These are phyloP conservation scores for Iphiclides podalirius DNA, from an alignment of 2,888 invertebrate species.

Conservation along the genomic window DNA sequence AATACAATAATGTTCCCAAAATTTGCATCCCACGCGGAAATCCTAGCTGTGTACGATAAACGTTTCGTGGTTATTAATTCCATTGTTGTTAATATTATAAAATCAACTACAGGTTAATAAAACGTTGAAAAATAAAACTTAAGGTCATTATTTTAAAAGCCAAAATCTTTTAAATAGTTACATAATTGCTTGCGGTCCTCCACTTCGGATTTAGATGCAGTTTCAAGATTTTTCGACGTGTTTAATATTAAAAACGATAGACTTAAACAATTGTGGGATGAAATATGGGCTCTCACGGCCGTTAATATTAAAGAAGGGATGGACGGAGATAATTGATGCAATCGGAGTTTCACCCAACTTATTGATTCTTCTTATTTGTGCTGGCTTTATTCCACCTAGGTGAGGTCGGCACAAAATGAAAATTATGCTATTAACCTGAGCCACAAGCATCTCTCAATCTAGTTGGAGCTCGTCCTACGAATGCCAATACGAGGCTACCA, in stretches of 20 bases:
- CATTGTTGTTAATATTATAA: conserved; percentile 2
- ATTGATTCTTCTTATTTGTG: too few species aligned
- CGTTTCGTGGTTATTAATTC: conserved; percentile 1
- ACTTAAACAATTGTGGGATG: conserved; percentile 27
- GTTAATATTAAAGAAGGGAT: too few species aligned
- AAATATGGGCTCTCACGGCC: too few species aligned
- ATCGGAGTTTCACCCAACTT: too few species aligned
- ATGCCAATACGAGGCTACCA: too few species aligned
- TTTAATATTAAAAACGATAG: conserved; percentile 24
- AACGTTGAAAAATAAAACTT: neutral
- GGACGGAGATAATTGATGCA: too few species aligned
- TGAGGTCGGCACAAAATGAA: too few species aligned
- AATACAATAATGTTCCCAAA: neutral
- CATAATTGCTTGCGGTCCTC: neutral
- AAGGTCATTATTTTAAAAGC: neutral
- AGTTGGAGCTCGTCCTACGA: too few species aligned
- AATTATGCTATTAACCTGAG: too few species aligned
- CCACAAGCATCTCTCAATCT: too few species aligned
- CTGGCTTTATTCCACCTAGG: too few species aligned
- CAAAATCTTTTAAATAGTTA: neutral
- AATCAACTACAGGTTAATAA: neutral
- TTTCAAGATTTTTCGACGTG: conserved; percentile 11
- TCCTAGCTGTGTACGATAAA: conserved; percentile 3
- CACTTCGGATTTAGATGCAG: neutral
- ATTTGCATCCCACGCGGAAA: conserved; percentile 7